Evolutionary conservation across 1,140 invertebrate species (phyloP), one percentile per base, ranked within the genome.

Genomic region (Heliconius nattereri): DNA sequence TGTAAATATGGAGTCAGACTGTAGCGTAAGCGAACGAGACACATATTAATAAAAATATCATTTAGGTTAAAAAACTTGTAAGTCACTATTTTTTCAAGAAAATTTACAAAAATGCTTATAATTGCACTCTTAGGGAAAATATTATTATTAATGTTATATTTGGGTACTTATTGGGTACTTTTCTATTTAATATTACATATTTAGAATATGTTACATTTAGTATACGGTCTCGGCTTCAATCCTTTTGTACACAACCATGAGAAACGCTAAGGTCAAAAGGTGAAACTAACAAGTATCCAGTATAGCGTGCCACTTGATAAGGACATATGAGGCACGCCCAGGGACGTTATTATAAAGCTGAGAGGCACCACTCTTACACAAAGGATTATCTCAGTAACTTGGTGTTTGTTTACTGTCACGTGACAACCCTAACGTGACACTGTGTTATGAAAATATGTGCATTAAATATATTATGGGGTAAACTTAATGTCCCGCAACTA

Each of bases 261-360:
- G 23, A 29, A 26, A 29, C 26, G 29, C 26, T 66, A 13, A 26
- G 60, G 60, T 66, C 60, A 66, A 66, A 66, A 66, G 26, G 60
- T 13, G 60, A 29, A 29, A 66, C 60, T 66, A 66, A 66, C 60
- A 66, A 66, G 60, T 66, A 66, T 29, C 60, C 29, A 66, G 60
- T 66, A 66, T 29, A 29, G 13, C 26, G 60, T 29, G 11, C 60
- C 26, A 9, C 23, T 66, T 66, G 60, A 66, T 66, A 19, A 66
- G 60, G 60, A 66, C 60, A 66, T 66, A 11, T 66, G 60, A 66
- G 60, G 81, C 75, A 71, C 81, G 78, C 79, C 86, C 81, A 66
- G 88, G 86, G 88, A 89, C 78, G 82, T 87, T 84, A 88, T 89
- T 89, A 89, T 86, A 85, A 87, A 84, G 79, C 75, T 83, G 72